phyloP scores from a whole-genome alignment of 2,888 invertebrate genomes.

The Scaptomyza polygonia region DNA sequence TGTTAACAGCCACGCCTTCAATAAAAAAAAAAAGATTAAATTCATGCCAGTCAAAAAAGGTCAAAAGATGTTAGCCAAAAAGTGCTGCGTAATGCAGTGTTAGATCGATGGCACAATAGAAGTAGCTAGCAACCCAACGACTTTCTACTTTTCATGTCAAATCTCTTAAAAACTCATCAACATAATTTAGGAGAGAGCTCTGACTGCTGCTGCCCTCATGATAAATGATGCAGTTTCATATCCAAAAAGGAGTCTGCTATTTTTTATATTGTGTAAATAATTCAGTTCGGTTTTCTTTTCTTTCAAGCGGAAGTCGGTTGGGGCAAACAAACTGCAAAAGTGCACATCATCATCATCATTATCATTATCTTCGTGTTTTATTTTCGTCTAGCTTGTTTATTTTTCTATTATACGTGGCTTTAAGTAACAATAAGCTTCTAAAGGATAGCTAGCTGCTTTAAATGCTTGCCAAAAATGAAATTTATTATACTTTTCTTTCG shows the following conservation, averaged over 20 bases:
- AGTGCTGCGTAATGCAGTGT: conserved; percentile 32
- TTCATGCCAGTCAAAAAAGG: conserved; percentile 10
- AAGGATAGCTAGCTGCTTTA: conserved; percentile 18
- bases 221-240: conserved; percentile 52
- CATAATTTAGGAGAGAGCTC: conserved; percentile 26
- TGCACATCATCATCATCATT: conserved; percentile 50
- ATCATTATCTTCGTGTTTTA: conserved; percentile 9
- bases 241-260: conserved; percentile 17
- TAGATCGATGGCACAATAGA: conserved; percentile 21
- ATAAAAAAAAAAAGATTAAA: conserved; percentile 11
- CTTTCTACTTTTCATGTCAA: conserved; percentile 52
- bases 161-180: conserved; percentile 51
- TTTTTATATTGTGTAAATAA: conserved; percentile 3
- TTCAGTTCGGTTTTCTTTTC: not conserved
- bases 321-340: conserved; percentile 39
- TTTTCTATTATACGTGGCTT: conserved; percentile 23
- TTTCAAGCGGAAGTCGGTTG: conserved; percentile 35
- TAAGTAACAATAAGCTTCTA: conserved; percentile 35
- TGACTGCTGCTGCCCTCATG: conserved; percentile 36
- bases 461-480: conserved; percentile 13
- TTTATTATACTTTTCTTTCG: conserved; percentile 16
- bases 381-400: conserved; percentile 17
- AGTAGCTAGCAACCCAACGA: conserved; percentile 17
- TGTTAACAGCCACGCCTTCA: conserved; percentile 38
- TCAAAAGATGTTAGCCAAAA: conserved; percentile 10